phyloP scores from a whole-genome alignment of 2,113 vertebrate species.

The Gulo gulo region DNA sequence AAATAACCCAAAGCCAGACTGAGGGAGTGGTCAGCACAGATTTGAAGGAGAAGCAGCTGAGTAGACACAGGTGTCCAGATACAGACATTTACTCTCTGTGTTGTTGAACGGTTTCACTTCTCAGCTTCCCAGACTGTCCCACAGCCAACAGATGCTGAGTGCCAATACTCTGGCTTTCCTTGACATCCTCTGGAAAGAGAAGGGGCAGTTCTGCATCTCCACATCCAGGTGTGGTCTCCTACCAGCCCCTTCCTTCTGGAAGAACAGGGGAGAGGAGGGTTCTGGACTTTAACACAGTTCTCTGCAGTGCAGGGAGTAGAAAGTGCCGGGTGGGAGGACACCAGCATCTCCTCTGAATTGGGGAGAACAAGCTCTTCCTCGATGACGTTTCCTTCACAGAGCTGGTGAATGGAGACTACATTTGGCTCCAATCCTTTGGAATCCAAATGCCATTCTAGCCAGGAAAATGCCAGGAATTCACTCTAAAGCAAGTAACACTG shows the following conservation, averaged over 20 bases:
- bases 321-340: fast-evolving
- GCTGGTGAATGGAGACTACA: background rate
- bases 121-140: background rate
- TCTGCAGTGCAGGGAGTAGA: fast-evolving
- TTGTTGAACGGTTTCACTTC: background rate
- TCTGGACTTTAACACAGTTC: background rate
- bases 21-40: background rate
- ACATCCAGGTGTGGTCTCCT: background rate
- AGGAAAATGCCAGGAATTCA: background rate
- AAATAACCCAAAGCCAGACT: background rate
- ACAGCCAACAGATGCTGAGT: fast-evolving
- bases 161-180: background rate
- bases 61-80: background rate
- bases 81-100: background rate
- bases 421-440: background rate
- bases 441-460: background rate
- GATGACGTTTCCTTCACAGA: background rate
- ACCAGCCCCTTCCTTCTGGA: background rate
- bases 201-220: background rate
- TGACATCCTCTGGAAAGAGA: background rate
- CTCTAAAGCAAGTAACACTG: background rate
- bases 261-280: background rate
- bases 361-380: background rate
- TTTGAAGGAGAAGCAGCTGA: background rate
- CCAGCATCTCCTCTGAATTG: background rate